These are phyloP conservation scores for Phrynocephalus vlangalii DNA, from an alignment of 2,797 vertebrate genomes.

Conservation along the genomic window DNA sequence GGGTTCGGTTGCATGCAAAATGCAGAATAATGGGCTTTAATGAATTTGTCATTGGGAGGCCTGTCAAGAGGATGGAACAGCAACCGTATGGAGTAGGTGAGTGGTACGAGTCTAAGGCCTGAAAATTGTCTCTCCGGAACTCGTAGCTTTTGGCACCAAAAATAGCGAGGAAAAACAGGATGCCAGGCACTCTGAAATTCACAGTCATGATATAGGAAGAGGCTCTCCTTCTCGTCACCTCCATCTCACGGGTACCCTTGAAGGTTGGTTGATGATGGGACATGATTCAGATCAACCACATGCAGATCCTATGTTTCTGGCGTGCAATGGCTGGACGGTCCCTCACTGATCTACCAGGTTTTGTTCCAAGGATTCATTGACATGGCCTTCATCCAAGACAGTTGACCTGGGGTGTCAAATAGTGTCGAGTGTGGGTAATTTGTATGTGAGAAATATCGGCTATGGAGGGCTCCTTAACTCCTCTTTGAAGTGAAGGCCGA, in stretches of 20 bases:
- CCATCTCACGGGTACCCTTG: background rate
- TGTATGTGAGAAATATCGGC: too few relatives aligned
- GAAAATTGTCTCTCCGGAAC: background rate
- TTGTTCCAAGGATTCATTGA: too few relatives aligned
- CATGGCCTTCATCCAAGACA: too few relatives aligned
- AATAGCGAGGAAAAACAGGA: conserved; percentile 36
- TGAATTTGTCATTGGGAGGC: background rate
- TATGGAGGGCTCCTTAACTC: too few relatives aligned
- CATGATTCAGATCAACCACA: background rate
- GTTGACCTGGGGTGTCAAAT: too few relatives aligned
- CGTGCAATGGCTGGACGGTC: conserved; percentile 40
- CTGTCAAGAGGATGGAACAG: background rate
- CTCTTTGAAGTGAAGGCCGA: too few relatives aligned
- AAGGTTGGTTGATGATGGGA: background rate
- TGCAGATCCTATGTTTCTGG: conserved; percentile 15
- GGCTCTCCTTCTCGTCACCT: conserved; percentile 21
- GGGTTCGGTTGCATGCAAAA: background rate
- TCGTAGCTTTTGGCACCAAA: background rate
- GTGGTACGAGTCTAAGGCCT: conserved; percentile 5
- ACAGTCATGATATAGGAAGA: conserved; percentile 18
- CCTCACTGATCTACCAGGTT: background rate
- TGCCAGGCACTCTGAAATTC: conserved; percentile 5
- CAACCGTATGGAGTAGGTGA: background rate
- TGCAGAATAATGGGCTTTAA: background rate
- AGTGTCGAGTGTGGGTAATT: too few relatives aligned